Base-by-base conservation (phyloP, 2,113 vertebrate genomes). In the Alligator sinensis region DNA sequence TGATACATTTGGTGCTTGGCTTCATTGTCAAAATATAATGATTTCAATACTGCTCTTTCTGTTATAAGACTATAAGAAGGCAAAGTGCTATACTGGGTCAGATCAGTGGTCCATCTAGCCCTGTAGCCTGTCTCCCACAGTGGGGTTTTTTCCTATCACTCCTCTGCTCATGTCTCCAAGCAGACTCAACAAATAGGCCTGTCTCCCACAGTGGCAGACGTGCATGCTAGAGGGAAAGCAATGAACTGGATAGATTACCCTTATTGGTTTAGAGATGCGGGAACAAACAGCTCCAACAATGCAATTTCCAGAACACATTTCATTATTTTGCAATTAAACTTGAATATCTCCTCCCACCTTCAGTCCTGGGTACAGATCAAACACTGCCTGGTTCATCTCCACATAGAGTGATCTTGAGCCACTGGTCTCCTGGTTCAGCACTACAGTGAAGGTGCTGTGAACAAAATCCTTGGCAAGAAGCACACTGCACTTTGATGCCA, bases 391-490 rank as follows among this genome's bases (percentile, higher is more conserved):
- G 38, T 97, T 97, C 97, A 99, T 96, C 66, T 95, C 87, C 28
- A 98, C 25, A 1, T 98, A 84, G 14, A 99, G 92, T 28, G 97
- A 94, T 24, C 28, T 95, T 25, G 94, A 96, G 63, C 96, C 95
- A 0, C 63, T 61, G 0, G 60, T 77, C 54, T 93, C 96, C 5
- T 95, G 82, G 4, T 87, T 96, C 19, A 99, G 95, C 79, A 97
- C 89, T 81, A 98, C 80, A 0, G 94, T 98, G 92, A 99, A 99
- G 0, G 92, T 94, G 66, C 97, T 15, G 0, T 60, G 54, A 60
- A 91, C 77, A 86, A 98, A 94, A 74, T 98, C 98, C 57, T 97
- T 98, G 90, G 99, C 98, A 38, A 99, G 96, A 55, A 98, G 96
- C 14, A 98, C 96, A 3, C 97, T 95, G 60, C 99, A 98, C 18